Evolutionary conservation across 2,797 vertebrate genomes (phyloP).

Genomic region (Schizopygopsis pylzovi): DNA sequence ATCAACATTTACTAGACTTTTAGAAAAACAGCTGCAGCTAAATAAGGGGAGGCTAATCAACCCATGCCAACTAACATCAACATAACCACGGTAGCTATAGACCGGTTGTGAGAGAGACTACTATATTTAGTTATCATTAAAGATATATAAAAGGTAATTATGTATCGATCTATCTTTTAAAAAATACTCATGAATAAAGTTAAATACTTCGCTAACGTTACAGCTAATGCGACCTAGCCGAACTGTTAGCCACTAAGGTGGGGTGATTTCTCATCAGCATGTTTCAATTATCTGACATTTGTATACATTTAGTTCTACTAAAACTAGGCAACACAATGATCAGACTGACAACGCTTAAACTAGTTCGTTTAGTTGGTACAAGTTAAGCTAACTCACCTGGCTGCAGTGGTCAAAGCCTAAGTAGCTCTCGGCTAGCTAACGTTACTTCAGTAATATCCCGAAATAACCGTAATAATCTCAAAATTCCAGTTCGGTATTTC

Average conservation of each 20-base stretch:
- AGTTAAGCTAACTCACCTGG: conserved; percentile 43
- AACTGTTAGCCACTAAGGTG: conserved; percentile 24
- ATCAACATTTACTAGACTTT: not conserved
- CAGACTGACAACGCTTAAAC: not conserved
- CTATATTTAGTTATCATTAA: not conserved
- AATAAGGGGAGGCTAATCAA: not conserved
- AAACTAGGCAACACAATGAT: not conserved
- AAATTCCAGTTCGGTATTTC: conserved; percentile 8
- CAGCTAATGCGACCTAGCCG: conserved; percentile 20
- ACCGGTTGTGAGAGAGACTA: not conserved
- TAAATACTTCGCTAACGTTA: not conserved
- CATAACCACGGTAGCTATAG: not conserved
- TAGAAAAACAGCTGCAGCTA: not conserved
- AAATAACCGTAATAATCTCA: not conserved
- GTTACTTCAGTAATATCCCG: conserved; percentile 4
- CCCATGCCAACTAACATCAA: not conserved
- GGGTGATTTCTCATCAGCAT: not conserved
- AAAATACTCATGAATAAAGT: not conserved
- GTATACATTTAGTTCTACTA: not conserved
- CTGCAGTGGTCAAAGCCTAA: conserved; percentile 28
- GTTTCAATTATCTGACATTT: not conserved
- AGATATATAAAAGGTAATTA: not conserved
- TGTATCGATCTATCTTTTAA: not conserved
- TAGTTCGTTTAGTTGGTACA: not conserved
- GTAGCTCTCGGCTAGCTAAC: conserved; percentile 43